Percentiles rank a stretch among this genome's conserved stretches.
Evolutionary conservation across 2,797 vertebrate genomes (phyloP).

Genomic region (Cyprinella venusta): DNA sequence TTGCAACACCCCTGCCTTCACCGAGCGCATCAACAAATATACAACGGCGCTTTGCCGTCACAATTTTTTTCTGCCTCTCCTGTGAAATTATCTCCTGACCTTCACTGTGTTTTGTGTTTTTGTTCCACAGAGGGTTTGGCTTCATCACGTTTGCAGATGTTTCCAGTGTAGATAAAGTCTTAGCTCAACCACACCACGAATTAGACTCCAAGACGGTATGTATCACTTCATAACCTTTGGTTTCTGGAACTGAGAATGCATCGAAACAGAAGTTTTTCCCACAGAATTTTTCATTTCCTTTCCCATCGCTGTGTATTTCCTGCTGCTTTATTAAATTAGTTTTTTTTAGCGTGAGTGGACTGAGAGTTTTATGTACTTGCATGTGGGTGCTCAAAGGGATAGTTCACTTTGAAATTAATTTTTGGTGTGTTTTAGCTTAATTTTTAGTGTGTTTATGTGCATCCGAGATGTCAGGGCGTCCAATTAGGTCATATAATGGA

Average conservation of each 20-base stretch:
- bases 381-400: neutral
- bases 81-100: conserved; percentile 39
- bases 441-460: too few relatives aligned
- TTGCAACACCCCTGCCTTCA: conserved; percentile 3
- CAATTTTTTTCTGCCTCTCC: conserved; percentile 21
- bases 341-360: conserved; percentile 22
- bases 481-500: too few relatives aligned
- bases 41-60: conserved; percentile 4
- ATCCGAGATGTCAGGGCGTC: too few relatives aligned
- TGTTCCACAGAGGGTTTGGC: conserved; percentile 92
- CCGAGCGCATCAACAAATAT: conserved; percentile 15
- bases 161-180: conserved; percentile 99
- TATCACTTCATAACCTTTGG: conserved; percentile 48
- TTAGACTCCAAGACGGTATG: conserved; percentile 99
- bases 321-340: conserved; percentile 16
- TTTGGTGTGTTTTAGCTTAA: too few relatives aligned
- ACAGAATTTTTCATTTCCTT: conserved; percentile 44
- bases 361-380: conserved; percentile 11
- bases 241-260: conserved; percentile 15
- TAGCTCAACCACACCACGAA: conserved; percentile 98
- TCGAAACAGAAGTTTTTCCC: conserved; percentile 23
- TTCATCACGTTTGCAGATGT: conserved; percentile 98
- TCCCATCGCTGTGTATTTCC: conserved; percentile 34
- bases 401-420: too few relatives aligned
- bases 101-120: conserved; percentile 56